Conservation (phyloP, 2,113 vertebrate species). For the Corapipo altera region DNA sequence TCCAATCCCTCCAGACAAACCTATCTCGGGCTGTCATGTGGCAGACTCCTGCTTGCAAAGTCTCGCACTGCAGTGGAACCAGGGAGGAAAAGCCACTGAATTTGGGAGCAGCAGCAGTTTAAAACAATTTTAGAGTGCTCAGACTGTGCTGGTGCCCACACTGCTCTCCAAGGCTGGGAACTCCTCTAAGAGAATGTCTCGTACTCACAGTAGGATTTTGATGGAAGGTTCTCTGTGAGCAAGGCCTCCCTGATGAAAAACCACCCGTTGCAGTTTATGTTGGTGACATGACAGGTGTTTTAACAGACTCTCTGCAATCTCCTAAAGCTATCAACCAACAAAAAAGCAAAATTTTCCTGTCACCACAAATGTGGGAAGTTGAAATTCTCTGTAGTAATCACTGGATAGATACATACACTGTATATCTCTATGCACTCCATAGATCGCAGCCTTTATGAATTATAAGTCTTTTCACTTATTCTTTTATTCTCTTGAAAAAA, state of each 20-base stretch:
- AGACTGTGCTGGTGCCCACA: neutral
- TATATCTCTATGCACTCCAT: neutral
- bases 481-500: neutral
- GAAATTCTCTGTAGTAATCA: neutral
- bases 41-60: neutral
- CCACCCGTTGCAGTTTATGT: neutral
- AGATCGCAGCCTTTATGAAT: neutral
- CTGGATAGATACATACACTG: neutral
- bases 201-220: neutral
- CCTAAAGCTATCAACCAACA: neutral
- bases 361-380: neutral
- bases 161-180: neutral
- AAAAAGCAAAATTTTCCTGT: neutral
- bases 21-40: neutral
- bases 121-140: neutral
- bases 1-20: neutral
- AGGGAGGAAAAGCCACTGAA: neutral
- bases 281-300: neutral
- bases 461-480: neutral
- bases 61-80: neutral
- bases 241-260: neutral
- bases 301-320: neutral
- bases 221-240: neutral
- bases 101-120: neutral
- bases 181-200: neutral